Evolutionary conservation across 2,797 vertebrate genomes (phyloP), one percentile per base, ranked within the genome.

Genomic region (Cyclura pinguis): DNA sequence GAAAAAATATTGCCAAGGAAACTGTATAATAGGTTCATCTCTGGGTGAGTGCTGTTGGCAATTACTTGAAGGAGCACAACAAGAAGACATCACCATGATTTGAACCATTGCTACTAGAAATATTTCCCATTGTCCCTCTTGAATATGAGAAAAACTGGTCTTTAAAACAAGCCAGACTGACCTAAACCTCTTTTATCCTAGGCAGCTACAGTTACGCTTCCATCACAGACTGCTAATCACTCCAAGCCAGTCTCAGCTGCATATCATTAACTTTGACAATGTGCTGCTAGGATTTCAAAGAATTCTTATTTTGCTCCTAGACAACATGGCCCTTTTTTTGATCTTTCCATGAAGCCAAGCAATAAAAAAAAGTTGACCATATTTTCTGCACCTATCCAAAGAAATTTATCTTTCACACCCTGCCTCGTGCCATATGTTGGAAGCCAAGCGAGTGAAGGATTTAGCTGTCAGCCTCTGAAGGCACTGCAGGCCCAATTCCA

Each of bases 361-460:
- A 95, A 94, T 84, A 22, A 35, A 73, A 87, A 96, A 95, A 93
- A 24, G 74, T 86, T 80, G 92, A 93, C 91, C 96, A 92, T 90
- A 86, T 90, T 90, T 96, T 96, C 95, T 92, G 92, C 94, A 97
- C 95, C 97, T 97, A 93, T 95, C 95, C 93, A 92, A 86, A 96
- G 96, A 96, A 95, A 97, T 96, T 95, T 95, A 94, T 97, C 97
- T 97, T 96, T 97, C 96, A 96, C 97, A 97, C 96, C 96, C 97
- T 96, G 92, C 97, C 96, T 96, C 62, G 6, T 93, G 96, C 97
- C 97, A 95, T 97, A 96, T 96, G 97, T 92, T 92, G 95, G 96
- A 81, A 94, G 95, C 95, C 94, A 95, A 97, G 95, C 93, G 96
- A 94, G 96, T 93, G 96, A 95, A 95, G 96, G 95, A 95, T 97